Conservation (phyloP, 2,888 invertebrate species). For the Tipula lateralis region DNA sequence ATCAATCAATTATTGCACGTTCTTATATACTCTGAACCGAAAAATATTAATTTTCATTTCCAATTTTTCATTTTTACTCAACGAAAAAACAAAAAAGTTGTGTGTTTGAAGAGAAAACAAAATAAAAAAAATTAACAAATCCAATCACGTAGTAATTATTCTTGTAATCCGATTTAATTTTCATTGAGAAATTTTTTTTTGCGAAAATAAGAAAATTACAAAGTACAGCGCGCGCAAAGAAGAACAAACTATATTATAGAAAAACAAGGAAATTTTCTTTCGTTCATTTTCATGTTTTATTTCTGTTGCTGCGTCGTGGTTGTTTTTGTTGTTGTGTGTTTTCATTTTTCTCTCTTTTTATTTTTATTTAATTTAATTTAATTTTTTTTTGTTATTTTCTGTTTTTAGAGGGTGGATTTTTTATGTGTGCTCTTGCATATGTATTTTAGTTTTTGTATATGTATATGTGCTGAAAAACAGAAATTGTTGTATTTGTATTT, state of each 20-base stretch:
- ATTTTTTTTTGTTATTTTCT: constrained; percentile 20
- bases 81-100: not conserved
- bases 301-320: not conserved
- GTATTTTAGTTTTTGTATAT: constrained; percentile 16
- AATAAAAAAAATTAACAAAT: constrained; percentile 19
- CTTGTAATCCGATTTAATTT: constrained; percentile 27
- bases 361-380: not conserved
- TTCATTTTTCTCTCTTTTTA: not conserved
- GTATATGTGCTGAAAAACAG: not conserved
- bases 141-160: constrained; percentile 30
- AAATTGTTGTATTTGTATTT: constrained; percentile 27
- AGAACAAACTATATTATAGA: not conserved
- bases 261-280: not conserved
- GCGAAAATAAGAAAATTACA: constrained; percentile 24
- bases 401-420: constrained; percentile 26
- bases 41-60: constrained; percentile 24
- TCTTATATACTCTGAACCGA: not conserved
- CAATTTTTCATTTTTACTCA: not conserved
- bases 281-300: not conserved
- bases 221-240: not conserved
- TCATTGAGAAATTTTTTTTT: not conserved
- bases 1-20: constrained; percentile 11
- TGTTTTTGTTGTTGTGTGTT: not conserved
- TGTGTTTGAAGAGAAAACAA: not conserved
- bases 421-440: not conserved